These are phyloP conservation scores for Strix aluco DNA, from an alignment of 2,113 vertebrate genomes.

Conservation along the genomic window DNA sequence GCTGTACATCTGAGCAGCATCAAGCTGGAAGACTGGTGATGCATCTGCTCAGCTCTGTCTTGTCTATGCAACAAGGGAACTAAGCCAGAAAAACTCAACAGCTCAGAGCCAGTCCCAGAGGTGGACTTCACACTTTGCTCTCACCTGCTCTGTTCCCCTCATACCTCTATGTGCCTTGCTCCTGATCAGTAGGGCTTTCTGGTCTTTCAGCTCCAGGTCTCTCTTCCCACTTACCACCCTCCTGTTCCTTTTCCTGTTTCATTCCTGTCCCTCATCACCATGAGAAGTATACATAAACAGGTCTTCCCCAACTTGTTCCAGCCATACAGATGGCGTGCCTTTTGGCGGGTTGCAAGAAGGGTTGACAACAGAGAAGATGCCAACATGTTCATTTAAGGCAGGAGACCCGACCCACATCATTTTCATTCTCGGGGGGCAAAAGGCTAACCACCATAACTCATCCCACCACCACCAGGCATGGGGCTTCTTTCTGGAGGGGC, in stretches of 20 bases:
- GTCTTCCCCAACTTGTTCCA: not conserved
- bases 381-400: not conserved
- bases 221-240: not conserved
- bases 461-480: fast-evolving
- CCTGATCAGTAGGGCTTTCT: not conserved
- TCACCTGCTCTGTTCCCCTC: not conserved
- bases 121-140: not conserved
- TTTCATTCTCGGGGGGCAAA: not conserved
- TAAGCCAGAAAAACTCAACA: not conserved
- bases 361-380: not conserved
- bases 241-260: not conserved
- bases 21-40: not conserved
- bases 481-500: not conserved
- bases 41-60: not conserved
- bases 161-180: not conserved
- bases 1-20: not conserved
- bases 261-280: not conserved
- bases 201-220: not conserved
- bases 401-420: not conserved
- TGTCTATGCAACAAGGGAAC: not conserved
- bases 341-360: not conserved
- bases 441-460: not conserved
- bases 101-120: not conserved
- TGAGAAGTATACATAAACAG: not conserved
- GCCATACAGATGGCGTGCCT: not conserved